These are phyloP conservation scores for Homarus gammarus DNA, from an alignment of 2,888 invertebrate species.

Conservation along the genomic window DNA sequence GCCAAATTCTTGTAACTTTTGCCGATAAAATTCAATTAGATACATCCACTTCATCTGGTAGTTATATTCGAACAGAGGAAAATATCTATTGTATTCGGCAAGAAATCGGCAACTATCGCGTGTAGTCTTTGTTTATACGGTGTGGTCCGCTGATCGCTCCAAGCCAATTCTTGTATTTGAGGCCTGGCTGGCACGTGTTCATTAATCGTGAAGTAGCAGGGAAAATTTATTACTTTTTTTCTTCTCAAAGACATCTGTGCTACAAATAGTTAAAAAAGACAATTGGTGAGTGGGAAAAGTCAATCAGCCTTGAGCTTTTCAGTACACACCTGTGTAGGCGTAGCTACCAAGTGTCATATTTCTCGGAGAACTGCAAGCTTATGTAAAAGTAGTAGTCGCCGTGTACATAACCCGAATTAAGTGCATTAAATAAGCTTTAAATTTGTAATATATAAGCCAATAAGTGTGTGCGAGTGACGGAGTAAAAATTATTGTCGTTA, in stretches of 20 bases:
- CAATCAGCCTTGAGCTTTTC: not conserved
- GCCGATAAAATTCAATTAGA: too few species aligned
- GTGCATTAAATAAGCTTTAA: not conserved
- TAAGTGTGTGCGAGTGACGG: not conserved
- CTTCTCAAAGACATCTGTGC: not conserved
- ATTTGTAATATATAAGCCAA: not conserved
- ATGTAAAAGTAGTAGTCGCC: not conserved
- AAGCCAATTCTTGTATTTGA: too few species aligned
- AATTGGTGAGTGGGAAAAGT: not conserved
- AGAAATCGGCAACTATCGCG: too few species aligned
- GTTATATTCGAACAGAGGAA: too few species aligned
- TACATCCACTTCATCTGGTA: too few species aligned
- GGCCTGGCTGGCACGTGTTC: too few species aligned
- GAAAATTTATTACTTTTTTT: too few species aligned
- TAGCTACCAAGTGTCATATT: not conserved
- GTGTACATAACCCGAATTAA: not conserved
- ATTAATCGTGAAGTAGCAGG: too few species aligned
- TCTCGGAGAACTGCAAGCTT: not conserved
- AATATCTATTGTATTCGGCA: too few species aligned
- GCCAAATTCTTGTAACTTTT: too few species aligned
- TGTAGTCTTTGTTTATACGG: too few species aligned
- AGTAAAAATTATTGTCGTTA: not conserved
- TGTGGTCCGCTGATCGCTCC: too few species aligned
- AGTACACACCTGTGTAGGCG: not conserved
- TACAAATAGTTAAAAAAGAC: not conserved